A percentile compares a stretch with the other conserved stretches of the same genome.
Evolutionary conservation across 2,888 invertebrate genomes (phyloP).

Genomic region (Lagria hirta): DNA sequence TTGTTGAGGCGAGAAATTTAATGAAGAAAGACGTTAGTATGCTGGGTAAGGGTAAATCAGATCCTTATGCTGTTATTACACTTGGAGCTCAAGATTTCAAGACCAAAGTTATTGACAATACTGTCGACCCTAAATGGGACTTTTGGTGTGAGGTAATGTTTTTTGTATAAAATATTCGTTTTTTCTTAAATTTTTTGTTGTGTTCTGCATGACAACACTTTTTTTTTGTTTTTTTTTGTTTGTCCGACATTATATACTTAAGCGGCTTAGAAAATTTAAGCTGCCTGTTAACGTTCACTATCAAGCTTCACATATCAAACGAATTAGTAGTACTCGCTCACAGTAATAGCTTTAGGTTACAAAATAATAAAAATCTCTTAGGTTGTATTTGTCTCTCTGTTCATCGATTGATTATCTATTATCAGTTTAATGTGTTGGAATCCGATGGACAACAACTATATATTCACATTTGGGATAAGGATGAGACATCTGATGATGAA

Average conservation of each 20-base stretch:
- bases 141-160: conserved; percentile 93
- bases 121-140: conserved; percentile 96
- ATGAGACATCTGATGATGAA: conserved; percentile 84
- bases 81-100: conserved; percentile 93
- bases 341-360: conserved; percentile 2
- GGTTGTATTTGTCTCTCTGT: conserved; percentile 16
- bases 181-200: conserved; percentile 23
- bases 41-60: conserved; percentile 91
- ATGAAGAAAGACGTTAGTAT: conserved; percentile 95
- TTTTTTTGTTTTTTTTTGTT: conserved; percentile 17
- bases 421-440: conserved; percentile 59
- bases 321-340: no score
- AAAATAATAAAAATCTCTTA: conserved; percentile 7
- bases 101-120: conserved; percentile 92
- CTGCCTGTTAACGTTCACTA: conserved; percentile 9
- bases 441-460: conserved; percentile 72
- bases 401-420: conserved; percentile 27
- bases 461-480: conserved; percentile 82
- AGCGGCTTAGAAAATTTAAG: conserved; percentile 14
- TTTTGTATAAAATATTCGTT: conserved; percentile 7
- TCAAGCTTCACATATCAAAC: no score
- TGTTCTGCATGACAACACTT: conserved; percentile 25
- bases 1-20: conserved; percentile 91
- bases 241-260: no score
- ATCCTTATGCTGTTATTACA: conserved; percentile 90